A percentile compares a stretch with the other conserved stretches of the same genome.
These are phyloP conservation scores for Bombus huntii DNA, from an alignment of 1,140 invertebrate genomes.

Conservation along the genomic window DNA sequence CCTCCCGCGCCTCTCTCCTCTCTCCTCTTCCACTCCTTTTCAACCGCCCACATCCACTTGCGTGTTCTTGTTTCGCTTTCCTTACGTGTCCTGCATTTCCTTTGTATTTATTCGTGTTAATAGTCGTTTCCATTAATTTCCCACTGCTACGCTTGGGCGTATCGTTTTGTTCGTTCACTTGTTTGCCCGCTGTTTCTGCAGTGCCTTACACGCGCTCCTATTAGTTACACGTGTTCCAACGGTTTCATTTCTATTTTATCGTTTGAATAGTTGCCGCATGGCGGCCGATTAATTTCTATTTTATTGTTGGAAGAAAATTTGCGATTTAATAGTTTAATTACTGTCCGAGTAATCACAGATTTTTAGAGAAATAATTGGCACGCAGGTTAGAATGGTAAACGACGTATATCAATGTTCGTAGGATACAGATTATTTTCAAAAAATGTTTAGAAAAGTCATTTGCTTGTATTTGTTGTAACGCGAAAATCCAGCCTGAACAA, in stretches of 20 bases:
- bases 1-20: not conserved
- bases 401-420: no score
- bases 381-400: no score
- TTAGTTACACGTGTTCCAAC: not conserved
- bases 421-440: rapidly evolving
- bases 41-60: not conserved
- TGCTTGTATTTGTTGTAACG: no score
- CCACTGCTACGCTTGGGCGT: no score
- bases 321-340: no score
- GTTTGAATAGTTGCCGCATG: not conserved
- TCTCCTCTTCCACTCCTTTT: not conserved
- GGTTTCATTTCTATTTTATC: not conserved
- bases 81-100: conserved; percentile 7
- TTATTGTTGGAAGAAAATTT: not conserved
- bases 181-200: not conserved
- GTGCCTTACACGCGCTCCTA: not conserved
- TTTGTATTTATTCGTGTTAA: conserved; percentile 24
- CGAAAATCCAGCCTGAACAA: no score
- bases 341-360: no score
- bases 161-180: not conserved
- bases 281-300: no score
- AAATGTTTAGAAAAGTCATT: no score
- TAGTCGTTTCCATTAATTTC: conserved; percentile 10
- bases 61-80: not conserved
- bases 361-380: no score